These are phyloP conservation scores for Eupithecia centaureata DNA, from an alignment of 2,888 invertebrate genomes.

Conservation along the genomic window DNA sequence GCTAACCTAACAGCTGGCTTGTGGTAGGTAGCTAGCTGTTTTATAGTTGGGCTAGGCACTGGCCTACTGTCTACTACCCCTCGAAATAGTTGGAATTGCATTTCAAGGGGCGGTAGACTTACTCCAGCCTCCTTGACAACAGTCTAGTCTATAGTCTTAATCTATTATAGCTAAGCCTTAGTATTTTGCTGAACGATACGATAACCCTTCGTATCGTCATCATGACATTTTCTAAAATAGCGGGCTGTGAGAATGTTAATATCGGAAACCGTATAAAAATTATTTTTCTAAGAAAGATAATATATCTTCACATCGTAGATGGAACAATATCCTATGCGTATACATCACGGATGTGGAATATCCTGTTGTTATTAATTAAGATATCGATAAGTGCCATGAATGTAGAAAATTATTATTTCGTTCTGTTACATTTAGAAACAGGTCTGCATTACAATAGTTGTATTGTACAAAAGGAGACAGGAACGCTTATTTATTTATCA, in stretches of 20 bases:
- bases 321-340: slow-evolving; percentile 31
- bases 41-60: too few species aligned
- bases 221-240: not conserved
- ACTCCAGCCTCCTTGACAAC: too few species aligned
- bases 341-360: slow-evolving; percentile 20
- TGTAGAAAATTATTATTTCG: slow-evolving; percentile 1
- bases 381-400: slow-evolving; percentile 13
- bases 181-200: not conserved
- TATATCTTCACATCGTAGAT: not conserved
- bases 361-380: slow-evolving; percentile 21
- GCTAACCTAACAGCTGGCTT: too few species aligned
- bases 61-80: too few species aligned
- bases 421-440: not conserved
- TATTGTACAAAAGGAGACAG: slow-evolving; percentile 6
- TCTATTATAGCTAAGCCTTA: not conserved
- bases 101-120: too few species aligned
- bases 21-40: too few species aligned
- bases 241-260: not conserved
- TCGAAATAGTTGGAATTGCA: too few species aligned
- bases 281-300: not conserved
- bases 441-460: slow-evolving; percentile 2
- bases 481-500: slow-evolving; percentile 16
- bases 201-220: not conserved
- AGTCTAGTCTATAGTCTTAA: too few species aligned
- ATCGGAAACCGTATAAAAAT: not conserved